Evolutionary conservation across 1,140 invertebrate genomes (phyloP), one percentile per base, ranked within the genome.

Genomic region (Cotesia glomerata): DNA sequence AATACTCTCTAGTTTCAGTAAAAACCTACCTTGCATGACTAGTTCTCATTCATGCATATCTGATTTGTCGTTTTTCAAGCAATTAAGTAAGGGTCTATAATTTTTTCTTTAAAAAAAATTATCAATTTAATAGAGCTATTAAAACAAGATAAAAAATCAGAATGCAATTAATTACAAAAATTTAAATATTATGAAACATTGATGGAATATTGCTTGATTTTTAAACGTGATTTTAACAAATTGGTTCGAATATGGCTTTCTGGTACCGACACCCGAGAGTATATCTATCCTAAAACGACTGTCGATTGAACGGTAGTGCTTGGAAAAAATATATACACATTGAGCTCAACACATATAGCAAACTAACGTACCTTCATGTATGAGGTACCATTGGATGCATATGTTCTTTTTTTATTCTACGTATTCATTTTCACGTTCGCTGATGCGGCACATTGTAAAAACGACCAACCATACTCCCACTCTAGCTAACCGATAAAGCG

Each of bases 181-280:
- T 65, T 64, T n/a, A 65, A 2, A 35, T 45, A 51, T 16, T 18
- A 34, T 26, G 13, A 8, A 39, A n/a, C 34, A 26, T 56, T 26
- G 36, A 72, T 77, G 71, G 69, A 73, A 75, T 77, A 77, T 74
- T 71, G 73, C 71, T 62, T 64, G 75, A 75, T 71, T 77, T 77
- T 76, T 77, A 75, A 73, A 73, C 73, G 75, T 74, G 71, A 16
- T 77, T 76, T 73, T 65, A 73, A 77, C 73, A 75, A 71, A 77
- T 77, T 77, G 75, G 74, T 75, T 73, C 73, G 71, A 74, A 76
- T 75, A 75, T 77, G 63, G 75, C 69, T 58, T 68, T 64, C 75
- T 74, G 75, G 65, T 59, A 61, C 36, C 68, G 75, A 75, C 75
- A 74, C 62, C 26, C 39, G 62, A 26, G 51, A 64, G 65, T 71